Evolutionary conservation across 2,113 vertebrate genomes (phyloP).

Genomic region (Casuarius casuarius): DNA sequence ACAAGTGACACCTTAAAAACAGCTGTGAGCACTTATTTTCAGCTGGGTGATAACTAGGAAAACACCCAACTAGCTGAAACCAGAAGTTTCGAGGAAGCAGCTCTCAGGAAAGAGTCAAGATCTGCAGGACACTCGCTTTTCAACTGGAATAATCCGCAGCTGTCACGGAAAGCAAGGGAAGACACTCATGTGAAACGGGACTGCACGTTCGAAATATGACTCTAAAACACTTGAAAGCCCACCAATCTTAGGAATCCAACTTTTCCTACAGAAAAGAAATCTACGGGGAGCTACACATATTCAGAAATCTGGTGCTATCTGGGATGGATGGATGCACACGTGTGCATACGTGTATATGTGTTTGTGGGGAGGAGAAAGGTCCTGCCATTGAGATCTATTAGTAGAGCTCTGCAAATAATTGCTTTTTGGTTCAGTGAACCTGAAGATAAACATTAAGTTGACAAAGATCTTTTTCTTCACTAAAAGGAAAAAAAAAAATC

Average conservation of each 20-base stretch:
- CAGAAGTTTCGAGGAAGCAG: not conserved
- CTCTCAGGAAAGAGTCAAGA: not conserved
- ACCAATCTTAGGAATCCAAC: not conserved
- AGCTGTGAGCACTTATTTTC: not conserved
- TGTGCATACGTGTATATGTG: accelerated
- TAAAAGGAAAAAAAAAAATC: not conserved
- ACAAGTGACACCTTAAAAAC: not conserved
- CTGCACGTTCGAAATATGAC: not conserved
- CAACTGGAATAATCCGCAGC: not conserved
- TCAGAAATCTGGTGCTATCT: not conserved
- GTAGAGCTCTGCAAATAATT: not conserved
- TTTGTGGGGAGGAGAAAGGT: not conserved
- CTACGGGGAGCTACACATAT: not conserved
- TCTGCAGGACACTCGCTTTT: not conserved
- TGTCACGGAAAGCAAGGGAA: too few species aligned
- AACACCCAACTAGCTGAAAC: not conserved
- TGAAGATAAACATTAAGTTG: not conserved
- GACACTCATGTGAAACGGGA: too few species aligned
- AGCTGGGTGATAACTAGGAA: not conserved
- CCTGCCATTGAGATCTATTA: not conserved
- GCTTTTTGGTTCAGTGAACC: not conserved
- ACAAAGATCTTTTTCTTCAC: not conserved
- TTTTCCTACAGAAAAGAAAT: not conserved
- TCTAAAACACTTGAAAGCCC: not conserved
- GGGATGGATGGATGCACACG: accelerated